These are phyloP conservation scores for Oikopleura vanhoeffeni DNA, from an alignment of 23 tunicate genomes.

Conservation along the genomic window DNA sequence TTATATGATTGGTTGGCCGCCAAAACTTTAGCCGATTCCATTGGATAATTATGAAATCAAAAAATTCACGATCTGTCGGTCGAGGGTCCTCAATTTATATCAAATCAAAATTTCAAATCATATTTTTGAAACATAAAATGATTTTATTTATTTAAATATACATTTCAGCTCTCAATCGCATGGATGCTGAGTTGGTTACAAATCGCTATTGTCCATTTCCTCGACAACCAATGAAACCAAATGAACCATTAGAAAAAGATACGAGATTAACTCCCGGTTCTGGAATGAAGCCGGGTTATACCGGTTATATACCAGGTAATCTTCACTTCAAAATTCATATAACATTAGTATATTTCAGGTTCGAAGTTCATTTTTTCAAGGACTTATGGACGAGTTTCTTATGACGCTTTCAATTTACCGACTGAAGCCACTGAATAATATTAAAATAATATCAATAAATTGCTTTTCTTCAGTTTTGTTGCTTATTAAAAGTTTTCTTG, in stretches of 20 bases:
- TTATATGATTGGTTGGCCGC: no score
- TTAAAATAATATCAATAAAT: no score
- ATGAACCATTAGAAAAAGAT: background rate
- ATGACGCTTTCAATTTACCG: background rate
- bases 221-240: slow-evolving; percentile 13
- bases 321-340: background rate
- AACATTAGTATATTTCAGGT: background rate
- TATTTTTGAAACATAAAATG: no score
- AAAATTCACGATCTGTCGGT: no score
- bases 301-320: slow-evolving; percentile 14
- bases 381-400: background rate
- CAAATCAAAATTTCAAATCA: no score
- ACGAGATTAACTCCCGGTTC: background rate
- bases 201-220: slow-evolving; percentile 9
- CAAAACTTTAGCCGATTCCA: no score
- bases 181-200: background rate
- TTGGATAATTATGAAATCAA: no score
- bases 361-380: background rate
- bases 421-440: background rate
- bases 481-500: no score
- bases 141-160: no score
- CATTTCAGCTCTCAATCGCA: background rate
- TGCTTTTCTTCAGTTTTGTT: no score
- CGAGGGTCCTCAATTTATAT: no score
- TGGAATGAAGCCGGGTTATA: slow-evolving; percentile 13